Evolutionary conservation across 2,797 vertebrate species (phyloP), one percentile per base, ranked within the genome.

Genomic region (Sarcoramphus papa): DNA sequence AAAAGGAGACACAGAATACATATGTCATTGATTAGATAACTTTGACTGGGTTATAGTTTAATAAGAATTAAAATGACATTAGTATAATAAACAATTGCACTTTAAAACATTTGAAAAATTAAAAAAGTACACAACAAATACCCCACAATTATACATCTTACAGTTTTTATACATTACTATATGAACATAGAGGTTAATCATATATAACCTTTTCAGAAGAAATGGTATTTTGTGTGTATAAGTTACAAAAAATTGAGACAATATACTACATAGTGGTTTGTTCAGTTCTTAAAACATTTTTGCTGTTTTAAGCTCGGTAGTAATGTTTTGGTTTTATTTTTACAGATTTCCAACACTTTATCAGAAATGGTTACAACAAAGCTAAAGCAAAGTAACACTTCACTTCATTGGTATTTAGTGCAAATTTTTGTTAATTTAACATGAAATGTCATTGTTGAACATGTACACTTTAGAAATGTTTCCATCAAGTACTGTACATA

Each of bases 71-170:
- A 97, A 97, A 97, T 97, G 94, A 98, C 95, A 92, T 97, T 96
- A 97, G 95, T 97, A 97, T 98, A 98, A 98, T 98, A 98, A 98
- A 98, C 98, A 98, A 99, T 98, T 99, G 98, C 98, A 98, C 98
- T 98, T 97, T 97, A 97, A 97, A 98, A 97, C 96, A 97, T 97
- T 93, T 98, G 97, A 97, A 98, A 98, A 98, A 97, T 98, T 98
- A 96, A 98, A 98, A 98, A 98, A 98, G 97, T 98, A 98, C 98
- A 98, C 97, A 98, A 98, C 97, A 95, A 97, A 96, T 97, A 96
- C 96, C 96, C 93, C 96, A 98, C 98, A 96, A 96, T 96, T 96
- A 88, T 98, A 96, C 94, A 97, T 94, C 95, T 96, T 93, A 86
- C 43, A 88, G 97, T 86, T 96, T 98, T 97, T 98, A 93, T 97